These are phyloP conservation scores for Agriopis leucophaearia DNA, from an alignment of 2,888 invertebrate species.

Conservation along the genomic window DNA sequence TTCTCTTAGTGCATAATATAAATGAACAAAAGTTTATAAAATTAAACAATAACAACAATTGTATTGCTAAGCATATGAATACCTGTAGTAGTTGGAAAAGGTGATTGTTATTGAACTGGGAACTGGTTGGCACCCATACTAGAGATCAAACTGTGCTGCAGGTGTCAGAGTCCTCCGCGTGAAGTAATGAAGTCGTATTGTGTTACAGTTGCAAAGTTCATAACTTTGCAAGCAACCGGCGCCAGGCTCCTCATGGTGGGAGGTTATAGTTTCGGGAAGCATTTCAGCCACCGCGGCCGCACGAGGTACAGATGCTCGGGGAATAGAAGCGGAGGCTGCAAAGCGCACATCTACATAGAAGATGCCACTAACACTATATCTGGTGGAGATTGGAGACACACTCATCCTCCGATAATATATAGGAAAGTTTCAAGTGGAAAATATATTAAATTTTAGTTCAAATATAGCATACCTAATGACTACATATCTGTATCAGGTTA, in stretches of 20 bases:
- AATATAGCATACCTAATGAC: too few relatives aligned
- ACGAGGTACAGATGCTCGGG: constrained; percentile 28
- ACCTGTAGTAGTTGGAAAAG: too few relatives aligned
- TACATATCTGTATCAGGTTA: too few relatives aligned
- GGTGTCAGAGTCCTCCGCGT: too few relatives aligned
- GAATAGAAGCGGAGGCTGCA: constrained; percentile 14
- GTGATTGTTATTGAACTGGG: too few relatives aligned
- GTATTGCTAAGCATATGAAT: too few relatives aligned
- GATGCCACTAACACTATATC: constrained; percentile 1
- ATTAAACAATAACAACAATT: too few relatives aligned
- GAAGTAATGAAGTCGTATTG: background rate
- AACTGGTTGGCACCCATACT: too few relatives aligned
- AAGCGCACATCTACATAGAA: constrained; percentile 12
- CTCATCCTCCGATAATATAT: constrained; percentile 9
- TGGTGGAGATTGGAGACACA: background rate
- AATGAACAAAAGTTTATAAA: too few relatives aligned
- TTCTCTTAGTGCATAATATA: too few relatives aligned
- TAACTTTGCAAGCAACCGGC: constrained; percentile 26
- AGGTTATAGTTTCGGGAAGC: constrained; percentile 46
- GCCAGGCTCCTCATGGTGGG: constrained; percentile 45
- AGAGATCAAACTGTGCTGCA: too few relatives aligned
- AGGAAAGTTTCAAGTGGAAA: background rate
- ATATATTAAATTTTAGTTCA: constrained; percentile 1
- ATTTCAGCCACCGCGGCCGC: constrained; percentile 7
- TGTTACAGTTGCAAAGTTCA: constrained; percentile 24